Percentiles rank a stretch among this genome's conserved stretches.
These are phyloP conservation scores for Darevskia mixta DNA, from an alignment of 2,797 vertebrate genomes.

Conservation along the genomic window DNA sequence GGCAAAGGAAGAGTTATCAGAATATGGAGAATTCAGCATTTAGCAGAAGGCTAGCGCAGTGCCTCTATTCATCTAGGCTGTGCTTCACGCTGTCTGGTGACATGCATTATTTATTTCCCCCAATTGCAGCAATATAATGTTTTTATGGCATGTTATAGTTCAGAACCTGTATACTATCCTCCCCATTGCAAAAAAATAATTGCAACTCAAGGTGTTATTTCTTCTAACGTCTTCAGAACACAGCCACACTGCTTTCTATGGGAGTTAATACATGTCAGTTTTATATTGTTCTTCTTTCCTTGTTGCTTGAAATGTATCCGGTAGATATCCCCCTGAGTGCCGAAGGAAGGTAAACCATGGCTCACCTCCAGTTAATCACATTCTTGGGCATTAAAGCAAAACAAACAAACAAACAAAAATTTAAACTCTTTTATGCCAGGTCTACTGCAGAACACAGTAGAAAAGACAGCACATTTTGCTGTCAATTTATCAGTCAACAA, in stretches of 20 bases:
- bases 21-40: neutral
- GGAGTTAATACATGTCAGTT: neutral
- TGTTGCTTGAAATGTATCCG: constrained; percentile 27
- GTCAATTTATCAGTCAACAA: neutral
- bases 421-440: neutral
- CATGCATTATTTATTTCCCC: constrained; percentile 50
- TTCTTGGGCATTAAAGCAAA: constrained; percentile 16
- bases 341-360: neutral
- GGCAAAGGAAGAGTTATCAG: neutral
- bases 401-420: neutral
- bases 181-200: constrained; percentile 47
- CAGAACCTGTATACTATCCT: constrained; percentile 30
- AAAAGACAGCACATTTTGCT: neutral
- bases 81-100: constrained; percentile 12
- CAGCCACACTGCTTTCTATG: neutral
- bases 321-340: constrained; percentile 12
- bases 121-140: constrained; percentile 40
- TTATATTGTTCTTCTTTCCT: constrained; percentile 12
- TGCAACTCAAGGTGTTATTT: constrained; percentile 17
- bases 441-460: neutral
- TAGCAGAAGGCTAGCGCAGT: neutral
- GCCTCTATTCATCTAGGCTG: constrained; percentile 20
- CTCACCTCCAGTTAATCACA: neutral
- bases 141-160: constrained; percentile 41
- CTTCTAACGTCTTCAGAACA: constrained; percentile 15